Evolutionary conservation across 2,113 vertebrate species (phyloP), one percentile per base, ranked within the genome.

Genomic region (Plecotus auritus): DNA sequence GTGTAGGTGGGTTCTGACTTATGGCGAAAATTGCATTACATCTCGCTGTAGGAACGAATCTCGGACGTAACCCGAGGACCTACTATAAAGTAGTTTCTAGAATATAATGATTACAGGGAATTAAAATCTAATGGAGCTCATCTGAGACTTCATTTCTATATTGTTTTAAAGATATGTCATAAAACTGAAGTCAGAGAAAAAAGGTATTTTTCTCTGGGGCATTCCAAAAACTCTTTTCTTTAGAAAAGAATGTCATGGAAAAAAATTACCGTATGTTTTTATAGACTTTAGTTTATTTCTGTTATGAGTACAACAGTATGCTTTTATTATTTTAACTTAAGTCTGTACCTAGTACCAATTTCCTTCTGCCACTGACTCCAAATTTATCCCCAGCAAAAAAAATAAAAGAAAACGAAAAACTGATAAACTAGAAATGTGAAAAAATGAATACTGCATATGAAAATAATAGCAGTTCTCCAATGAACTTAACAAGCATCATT

Each of bases 241-340:
- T 85, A 66, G 88, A 85, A 91, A 86, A 49, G 6, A 73, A 30
- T 76, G 8, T 76, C 42, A 81, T 66, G 22, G 78, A n/a, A 18
- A 70, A 88, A 82, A 92, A 69, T 80, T 56, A 59, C 17, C 26
- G 8, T 76, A 76, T 42, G 13, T 7, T 91, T 88, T 92, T 22
- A 37, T 47, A 76, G 59, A 94, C 51, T 85, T 91, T 49, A 85
- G 35, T 80, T 86, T 64, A 69, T 74, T 92, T 84, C 87, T 96
- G 20, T 93, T 90, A 37, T 67, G 66, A 85, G 28, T 51, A 88
- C 11, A 85, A 47, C 42, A 77, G 8, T 96, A 93, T 86, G 56
- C 47, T 94, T 92, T 87, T 86, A 76, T 80, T 91, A 67, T 90
- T 89, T 91, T 93, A 89, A 88, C n/a, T 59, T 90, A 81, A 73